Base-by-base conservation (phyloP, 64 coral and sea anemone genomes). In the Stichodactyla mertensii region DNA sequence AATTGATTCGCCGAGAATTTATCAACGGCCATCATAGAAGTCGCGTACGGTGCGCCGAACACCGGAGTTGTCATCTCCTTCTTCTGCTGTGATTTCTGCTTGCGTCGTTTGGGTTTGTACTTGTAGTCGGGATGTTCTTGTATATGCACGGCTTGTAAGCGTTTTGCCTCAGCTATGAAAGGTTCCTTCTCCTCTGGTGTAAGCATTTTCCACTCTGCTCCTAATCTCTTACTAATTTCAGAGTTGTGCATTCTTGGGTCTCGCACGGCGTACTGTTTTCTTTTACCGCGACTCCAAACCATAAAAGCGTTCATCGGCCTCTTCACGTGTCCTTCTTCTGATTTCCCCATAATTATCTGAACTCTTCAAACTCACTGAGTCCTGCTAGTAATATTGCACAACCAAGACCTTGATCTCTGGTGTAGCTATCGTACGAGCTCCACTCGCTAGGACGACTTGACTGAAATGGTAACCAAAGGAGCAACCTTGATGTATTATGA, bases 1-100 rank as follows among this genome's bases (percentile, higher is more conserved):
- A 96, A 96, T 96, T 96, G 94, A 93, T 96, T 96, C 85, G 94
- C 92, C 84, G 94, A 89, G 85, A 93, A 96, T 96, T 96, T 96
- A 88, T 96, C 94, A 93, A 96, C 94, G 91, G 94, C 94, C 94
- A 96, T 96, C 94, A 96, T 96, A 64, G 94, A 87, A 36, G 94
- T 85, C 67, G 89, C 86, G 94, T 96, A 96, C n/a, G 94, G 91
- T 24, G 85, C 79, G 57, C 80, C 86, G 80, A 93, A 96, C 87
- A 96, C 91, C 22, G 94, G 94, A 51, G 88, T 84, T 19, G 94
- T 59, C 12, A 96, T 78, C 61, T 93, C 94, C 86, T 96, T 93
- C 94, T 96, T 96, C 85, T 92, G 91, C 85, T 92, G 94, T 87
- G 94, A 96, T 93, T 96, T 96, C 16, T 91, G 94, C 82, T 96